Evolutionary conservation across 2,797 vertebrate species (phyloP), one percentile per base, ranked within the genome.

Genomic region (Hippoglossus hippoglossus): DNA sequence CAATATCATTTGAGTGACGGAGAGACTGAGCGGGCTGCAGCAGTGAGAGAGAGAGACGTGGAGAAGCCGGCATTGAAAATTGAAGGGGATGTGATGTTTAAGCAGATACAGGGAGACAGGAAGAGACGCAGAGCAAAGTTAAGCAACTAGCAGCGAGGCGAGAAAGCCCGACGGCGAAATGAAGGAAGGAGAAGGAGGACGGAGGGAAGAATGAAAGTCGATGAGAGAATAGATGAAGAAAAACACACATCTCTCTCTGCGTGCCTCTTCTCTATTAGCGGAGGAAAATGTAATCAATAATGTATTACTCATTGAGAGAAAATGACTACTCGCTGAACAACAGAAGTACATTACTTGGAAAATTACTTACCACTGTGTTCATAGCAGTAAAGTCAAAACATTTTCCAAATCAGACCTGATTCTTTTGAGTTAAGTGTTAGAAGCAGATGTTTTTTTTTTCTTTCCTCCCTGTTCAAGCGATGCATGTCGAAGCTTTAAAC

Each of bases 201-300:
- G 58, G 64, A 51, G 52, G 15, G 47, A 56, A 68, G 62, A 70
- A 83, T 77, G 65, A 71, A 90, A 87, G 82, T 74, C 63, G 82
- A 65, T 67, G 57, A 80, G 62, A 70, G 63, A 70, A 57, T 71
- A 83, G 71, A 90, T 80, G 73, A 79, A 72, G 71, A 71, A 74
- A 85, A 88, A 84, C 89, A 92, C 24, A 81, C 24, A 16, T 52
- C 21, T 22, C 50, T 41, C 44, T 46, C 6, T 18, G 11, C 24
- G 8, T 25, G 51, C 51, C 21, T 71, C 13, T 36, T 2, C 47
- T 72, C 13, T 44, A 4, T 67, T 55, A 12, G 55, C 4, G 5
- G 12, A 47, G 10, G 51, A 69, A 59, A 67, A 53, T 52, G 4
- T 4, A 26, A 59, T 53, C 46, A 44, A 56, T 54, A 70, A 53